Evolutionary conservation across 2,888 invertebrate species (phyloP).

Genomic region (Vesta saturnalis): DNA sequence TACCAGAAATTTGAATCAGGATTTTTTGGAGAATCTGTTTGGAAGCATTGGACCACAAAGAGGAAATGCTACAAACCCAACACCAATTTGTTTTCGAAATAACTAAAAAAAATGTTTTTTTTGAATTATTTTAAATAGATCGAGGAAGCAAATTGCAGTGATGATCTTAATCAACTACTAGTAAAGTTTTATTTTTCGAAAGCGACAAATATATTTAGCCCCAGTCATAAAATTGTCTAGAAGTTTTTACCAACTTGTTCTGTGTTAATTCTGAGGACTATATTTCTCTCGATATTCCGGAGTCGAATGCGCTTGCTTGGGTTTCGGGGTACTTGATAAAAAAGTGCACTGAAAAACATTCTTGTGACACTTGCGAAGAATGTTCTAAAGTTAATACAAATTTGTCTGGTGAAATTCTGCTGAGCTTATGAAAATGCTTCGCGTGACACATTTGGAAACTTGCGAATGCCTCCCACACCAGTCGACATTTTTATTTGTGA

Average conservation of each 20-base stretch:
- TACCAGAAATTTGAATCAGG: neutral
- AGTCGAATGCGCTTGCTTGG: neutral
- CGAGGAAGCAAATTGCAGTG: neutral
- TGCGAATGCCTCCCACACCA: neutral
- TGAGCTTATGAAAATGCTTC: neutral
- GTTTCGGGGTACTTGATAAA: neutral
- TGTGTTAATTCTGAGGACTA: neutral
- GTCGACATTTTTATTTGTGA: too few species aligned
- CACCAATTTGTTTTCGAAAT: neutral
- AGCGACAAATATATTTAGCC: neutral
- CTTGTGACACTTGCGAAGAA: neutral
- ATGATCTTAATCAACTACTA: neutral
- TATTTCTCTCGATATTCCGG: neutral
- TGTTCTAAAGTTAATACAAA: neutral
- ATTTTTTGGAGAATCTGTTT: neutral
- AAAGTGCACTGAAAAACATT: neutral
- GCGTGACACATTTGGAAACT: neutral
- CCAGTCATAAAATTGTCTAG: neutral
- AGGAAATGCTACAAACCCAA: neutral
- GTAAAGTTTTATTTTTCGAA: neutral
- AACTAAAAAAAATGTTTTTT: slow-evolving; percentile 2
- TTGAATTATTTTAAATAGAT: neutral
- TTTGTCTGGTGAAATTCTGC: neutral
- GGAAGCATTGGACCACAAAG: neutral
- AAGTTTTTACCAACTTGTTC: neutral